Evolutionary conservation across 2,888 invertebrate species (phyloP).

Genomic region (Acleris holmiana): DNA sequence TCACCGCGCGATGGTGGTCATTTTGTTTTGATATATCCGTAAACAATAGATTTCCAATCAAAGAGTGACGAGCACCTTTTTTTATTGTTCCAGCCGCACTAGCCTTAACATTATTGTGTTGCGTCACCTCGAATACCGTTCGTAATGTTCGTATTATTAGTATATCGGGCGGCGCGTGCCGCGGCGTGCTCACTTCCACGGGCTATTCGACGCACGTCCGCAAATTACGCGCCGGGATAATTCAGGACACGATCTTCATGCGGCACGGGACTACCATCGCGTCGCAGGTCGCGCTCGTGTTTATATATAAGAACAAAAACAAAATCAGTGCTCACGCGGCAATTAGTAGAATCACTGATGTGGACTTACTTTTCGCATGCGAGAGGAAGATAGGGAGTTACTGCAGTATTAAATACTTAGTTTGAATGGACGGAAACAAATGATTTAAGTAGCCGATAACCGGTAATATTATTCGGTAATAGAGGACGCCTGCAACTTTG

Average conservation of each 20-base stretch:
- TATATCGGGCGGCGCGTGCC: slow-evolving; percentile 31
- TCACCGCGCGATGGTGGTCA: not conserved
- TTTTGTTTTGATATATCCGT: too few relatives aligned
- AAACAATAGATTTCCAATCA: slow-evolving; percentile 11
- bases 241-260: slow-evolving; percentile 41
- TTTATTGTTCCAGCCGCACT: not conserved
- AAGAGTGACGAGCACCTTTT: slow-evolving; percentile 7
- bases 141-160: slow-evolving; percentile 35
- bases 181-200: slow-evolving; percentile 15
- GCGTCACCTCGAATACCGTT: slow-evolving; percentile 21
- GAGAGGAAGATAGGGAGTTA: too few relatives aligned
- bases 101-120: slow-evolving; percentile 15
- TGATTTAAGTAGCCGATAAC: too few relatives aligned
- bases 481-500: too few relatives aligned
- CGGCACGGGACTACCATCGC: slow-evolving; percentile 21
- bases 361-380: too few relatives aligned
- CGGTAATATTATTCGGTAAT: too few relatives aligned
- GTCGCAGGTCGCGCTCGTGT: slow-evolving; percentile 13
- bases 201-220: slow-evolving; percentile 43
- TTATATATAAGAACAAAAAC: slow-evolving; percentile 29
- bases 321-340: slow-evolving; percentile 17
- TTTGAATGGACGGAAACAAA: too few relatives aligned
- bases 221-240: slow-evolving; percentile 45
- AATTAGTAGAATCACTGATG: too few relatives aligned
- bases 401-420: too few relatives aligned